A percentile compares a stretch with the other conserved stretches of the same genome.
Conservation (phyloP, 2,888 invertebrate species). For the Steinernema scapterisci region DNA sequence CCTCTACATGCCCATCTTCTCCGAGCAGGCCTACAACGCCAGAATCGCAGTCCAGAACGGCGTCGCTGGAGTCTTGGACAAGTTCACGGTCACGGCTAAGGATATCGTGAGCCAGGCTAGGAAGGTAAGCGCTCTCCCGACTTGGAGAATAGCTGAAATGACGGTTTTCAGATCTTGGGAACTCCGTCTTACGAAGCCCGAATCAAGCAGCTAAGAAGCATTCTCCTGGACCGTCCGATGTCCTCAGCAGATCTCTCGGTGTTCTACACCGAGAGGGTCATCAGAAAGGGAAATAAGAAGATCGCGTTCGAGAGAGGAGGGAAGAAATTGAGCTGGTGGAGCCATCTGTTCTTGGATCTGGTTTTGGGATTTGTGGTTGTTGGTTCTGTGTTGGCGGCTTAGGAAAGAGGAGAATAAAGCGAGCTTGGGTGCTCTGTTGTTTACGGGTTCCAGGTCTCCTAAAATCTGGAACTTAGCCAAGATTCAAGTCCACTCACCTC, state of each 20-base stretch:
- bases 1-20: conserved; percentile 35
- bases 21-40: conserved; percentile 35
- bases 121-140: not conserved
- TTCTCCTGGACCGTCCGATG: not conserved
- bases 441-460: too few species aligned
- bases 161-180: not conserved
- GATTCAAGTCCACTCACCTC: not conserved
- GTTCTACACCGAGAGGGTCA: conserved; percentile 5
- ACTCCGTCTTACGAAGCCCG: not conserved
- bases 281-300: not conserved
- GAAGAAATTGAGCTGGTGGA: not conserved
- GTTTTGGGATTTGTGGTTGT: not conserved
- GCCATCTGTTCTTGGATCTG: not conserved
- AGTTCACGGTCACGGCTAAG: conserved; percentile 12
- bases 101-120: not conserved
- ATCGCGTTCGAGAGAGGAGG: not conserved
- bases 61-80: conserved; percentile 22
- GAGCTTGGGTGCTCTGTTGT: too few species aligned
- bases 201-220: not conserved
- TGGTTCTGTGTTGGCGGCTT: too few species aligned
- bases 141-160: not conserved
- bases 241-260: not conserved
- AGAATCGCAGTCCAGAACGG: not conserved
- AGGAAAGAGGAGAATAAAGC: too few species aligned
- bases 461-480: not conserved